Evolutionary conservation across 2,888 invertebrate genomes (phyloP), one percentile per base, ranked within the genome.

Genomic region (Eupithecia subfuscata): DNA sequence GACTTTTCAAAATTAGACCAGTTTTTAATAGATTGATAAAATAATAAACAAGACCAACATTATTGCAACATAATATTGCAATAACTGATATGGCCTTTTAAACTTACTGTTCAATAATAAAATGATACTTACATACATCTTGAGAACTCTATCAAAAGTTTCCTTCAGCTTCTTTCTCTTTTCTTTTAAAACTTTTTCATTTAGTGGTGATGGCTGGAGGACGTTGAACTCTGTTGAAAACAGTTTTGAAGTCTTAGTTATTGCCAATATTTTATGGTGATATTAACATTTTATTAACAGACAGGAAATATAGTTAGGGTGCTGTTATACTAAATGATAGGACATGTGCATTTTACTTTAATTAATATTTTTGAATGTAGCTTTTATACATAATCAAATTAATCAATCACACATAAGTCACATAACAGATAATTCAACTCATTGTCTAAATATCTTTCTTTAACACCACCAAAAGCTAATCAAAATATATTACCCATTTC

Each of bases 181-280:
- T 86, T 99, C 99, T 90, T 98, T 98, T 70, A 99, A 93, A 1
- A 99, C 99, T 95, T 99, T 99, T 89, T 99, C 99, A 93, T 99
- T 99, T 6, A 99, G 94, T 0, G 98, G 98, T 34, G 99, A 99
- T 40, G 99, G 98, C 89, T 98, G 98, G 83, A 98, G 95, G 0
- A 99, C 98, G 95, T 99, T 99, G 88, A 97, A 99, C 90, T 99
- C 99, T 98, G 91, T n/a, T 45, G 34, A 40, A 56, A 95, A 30
- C 73, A 45, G 52, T 52, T 34, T 60, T 43, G 22, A 56, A 60
- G 12, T 60, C 5, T 14, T 25, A 60, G 52, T 22, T 22, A 60
- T 14, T 14, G 1, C 12, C 25, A 25, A 14, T 60, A 60, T 22
- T 25, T 60, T 25, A 25, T 22, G 12, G 6, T 60, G 4, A 25